A percentile compares a stretch with the other conserved stretches of the same genome.
These are phyloP conservation scores for Drosophila bifasciata DNA, from an alignment of 1,140 invertebrate genomes.

Conservation along the genomic window DNA sequence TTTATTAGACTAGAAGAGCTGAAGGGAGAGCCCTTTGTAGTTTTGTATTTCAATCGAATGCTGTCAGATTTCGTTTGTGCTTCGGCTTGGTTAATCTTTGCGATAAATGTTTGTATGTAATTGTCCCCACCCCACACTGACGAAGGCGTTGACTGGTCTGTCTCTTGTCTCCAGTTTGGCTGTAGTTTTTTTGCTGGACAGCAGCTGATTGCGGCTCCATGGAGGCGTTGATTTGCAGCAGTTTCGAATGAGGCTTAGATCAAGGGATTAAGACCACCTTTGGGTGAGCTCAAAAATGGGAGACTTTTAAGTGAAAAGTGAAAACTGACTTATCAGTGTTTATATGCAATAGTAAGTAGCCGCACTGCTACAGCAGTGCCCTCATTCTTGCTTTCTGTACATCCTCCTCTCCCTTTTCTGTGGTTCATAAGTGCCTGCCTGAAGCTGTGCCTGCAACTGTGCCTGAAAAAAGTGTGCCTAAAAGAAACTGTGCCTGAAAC, in stretches of 20 bases:
- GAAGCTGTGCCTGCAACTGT: constrained; percentile 9
- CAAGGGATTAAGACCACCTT: not conserved
- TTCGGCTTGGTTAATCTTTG: too few species aligned
- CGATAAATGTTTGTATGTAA: constrained; percentile 37
- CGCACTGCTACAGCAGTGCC: not conserved
- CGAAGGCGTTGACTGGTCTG: constrained; percentile 12
- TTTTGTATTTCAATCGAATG: too few species aligned
- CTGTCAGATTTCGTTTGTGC: too few species aligned
- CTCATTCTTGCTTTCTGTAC: too few species aligned
- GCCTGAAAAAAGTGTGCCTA: too few species aligned
- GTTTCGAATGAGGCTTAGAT: constrained; percentile 6
- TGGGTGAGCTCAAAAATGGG: too few species aligned
- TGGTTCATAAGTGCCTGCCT: too few species aligned
- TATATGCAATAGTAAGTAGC: too few species aligned
- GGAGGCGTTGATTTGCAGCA: constrained; percentile 1
- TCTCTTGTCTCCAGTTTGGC: not conserved
- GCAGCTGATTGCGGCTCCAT: not conserved
- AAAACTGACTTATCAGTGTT: too few species aligned
- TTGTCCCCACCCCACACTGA: constrained; percentile 15
- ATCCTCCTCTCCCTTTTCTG: not conserved
- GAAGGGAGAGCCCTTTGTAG: too few species aligned
- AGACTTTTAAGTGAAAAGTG: too few species aligned
- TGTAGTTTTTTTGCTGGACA: not conserved
- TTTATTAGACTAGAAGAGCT: constrained; percentile 34
- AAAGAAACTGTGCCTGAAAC: not conserved